These are phyloP conservation scores for Drosophila melanocephala DNA, from an alignment of 2,888 invertebrate species.

Conservation along the genomic window DNA sequence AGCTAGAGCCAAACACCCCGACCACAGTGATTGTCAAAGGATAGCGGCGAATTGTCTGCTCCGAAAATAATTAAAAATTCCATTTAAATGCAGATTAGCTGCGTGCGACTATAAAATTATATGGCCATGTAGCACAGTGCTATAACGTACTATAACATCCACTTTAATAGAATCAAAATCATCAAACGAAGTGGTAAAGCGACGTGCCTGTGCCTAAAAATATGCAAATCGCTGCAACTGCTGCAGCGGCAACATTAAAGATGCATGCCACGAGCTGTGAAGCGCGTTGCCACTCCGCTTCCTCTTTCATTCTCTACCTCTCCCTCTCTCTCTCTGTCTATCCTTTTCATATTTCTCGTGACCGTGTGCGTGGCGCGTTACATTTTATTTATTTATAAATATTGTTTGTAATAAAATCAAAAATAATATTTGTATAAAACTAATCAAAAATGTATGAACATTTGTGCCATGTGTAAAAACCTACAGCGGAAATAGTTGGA, in stretches of 20 bases:
- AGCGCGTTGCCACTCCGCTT: neutral
- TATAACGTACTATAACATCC: neutral
- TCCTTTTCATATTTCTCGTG: conserved; percentile 14
- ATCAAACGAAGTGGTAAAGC: conserved; percentile 29
- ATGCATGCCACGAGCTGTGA: conserved; percentile 68
- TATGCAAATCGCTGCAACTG: conserved; percentile 64
- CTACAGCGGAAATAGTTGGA: conserved; percentile 38
- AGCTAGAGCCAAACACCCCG: conserved; percentile 42
- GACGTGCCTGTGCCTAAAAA: conserved; percentile 63
- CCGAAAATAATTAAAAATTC: conserved; percentile 81
- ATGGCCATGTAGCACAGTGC: conserved; percentile 35
- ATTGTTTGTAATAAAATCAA: conserved; percentile 68
- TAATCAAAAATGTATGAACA: conserved; percentile 64
- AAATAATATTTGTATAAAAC: conserved; percentile 63
- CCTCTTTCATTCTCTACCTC: neutral
- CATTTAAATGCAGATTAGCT: conserved; percentile 81
- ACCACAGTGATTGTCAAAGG: conserved; percentile 77
- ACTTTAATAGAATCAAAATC: conserved; percentile 66
- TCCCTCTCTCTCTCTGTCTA: too few species aligned
- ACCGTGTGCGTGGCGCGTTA: conserved; percentile 29
- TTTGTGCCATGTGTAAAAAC: conserved; percentile 43
- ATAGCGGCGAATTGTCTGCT: conserved; percentile 52
- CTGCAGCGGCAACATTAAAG: conserved; percentile 53
- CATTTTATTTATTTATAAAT: conserved; percentile 58
- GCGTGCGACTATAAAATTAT: conserved; percentile 69